phyloP scores from a whole-genome alignment of 2,888 invertebrate genomes.

The Gasteruption jaculator region DNA sequence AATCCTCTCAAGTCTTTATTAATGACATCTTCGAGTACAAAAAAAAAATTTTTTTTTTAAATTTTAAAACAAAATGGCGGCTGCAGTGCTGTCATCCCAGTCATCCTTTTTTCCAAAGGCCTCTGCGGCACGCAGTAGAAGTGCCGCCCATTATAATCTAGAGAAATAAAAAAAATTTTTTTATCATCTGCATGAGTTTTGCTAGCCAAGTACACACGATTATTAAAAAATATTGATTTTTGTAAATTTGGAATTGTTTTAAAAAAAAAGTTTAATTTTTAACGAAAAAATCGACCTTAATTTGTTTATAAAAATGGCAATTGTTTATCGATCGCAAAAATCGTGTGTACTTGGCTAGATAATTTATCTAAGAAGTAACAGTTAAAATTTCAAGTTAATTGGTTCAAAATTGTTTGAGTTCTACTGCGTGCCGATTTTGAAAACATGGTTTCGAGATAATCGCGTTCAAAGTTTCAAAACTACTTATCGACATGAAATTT shows the following conservation, averaged over 20 bases:
- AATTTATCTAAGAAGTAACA: conserved; percentile 8
- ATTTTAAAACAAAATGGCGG: too few relatives aligned
- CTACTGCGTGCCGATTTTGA: conserved; percentile 8
- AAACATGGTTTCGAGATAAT: too few relatives aligned
- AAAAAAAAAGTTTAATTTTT: conserved; percentile 6
- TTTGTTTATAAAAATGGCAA: conserved; percentile 9
- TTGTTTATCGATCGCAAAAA: conserved; percentile 9
- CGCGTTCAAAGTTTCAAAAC: conserved; percentile 11
- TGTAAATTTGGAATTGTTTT: conserved; percentile 3
- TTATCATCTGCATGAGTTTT: conserved; percentile 6
- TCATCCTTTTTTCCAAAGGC: conserved; percentile 1
- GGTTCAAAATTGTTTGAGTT: conserved; percentile 9
- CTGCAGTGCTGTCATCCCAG: not conserved
- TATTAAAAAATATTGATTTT: conserved; percentile 11
- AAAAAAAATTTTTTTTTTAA: conserved; percentile 4
- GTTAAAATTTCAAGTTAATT: conserved; percentile 11
- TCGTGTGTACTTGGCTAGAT: conserved; percentile 4
- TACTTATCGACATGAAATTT: conserved; percentile 3
- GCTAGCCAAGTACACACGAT: conserved; percentile 6
- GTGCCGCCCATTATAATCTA: conserved; percentile 3
- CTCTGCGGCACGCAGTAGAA: conserved; percentile 6
- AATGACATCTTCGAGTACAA: conserved; percentile 1
- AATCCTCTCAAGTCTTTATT: conserved; percentile 2
- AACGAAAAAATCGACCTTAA: conserved; percentile 6
- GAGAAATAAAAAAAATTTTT: conserved; percentile 3